Conservation (phyloP, 30 jellyfish, hydroid and myxozoan genomes). For the Aurelia coerulea region DNA sequence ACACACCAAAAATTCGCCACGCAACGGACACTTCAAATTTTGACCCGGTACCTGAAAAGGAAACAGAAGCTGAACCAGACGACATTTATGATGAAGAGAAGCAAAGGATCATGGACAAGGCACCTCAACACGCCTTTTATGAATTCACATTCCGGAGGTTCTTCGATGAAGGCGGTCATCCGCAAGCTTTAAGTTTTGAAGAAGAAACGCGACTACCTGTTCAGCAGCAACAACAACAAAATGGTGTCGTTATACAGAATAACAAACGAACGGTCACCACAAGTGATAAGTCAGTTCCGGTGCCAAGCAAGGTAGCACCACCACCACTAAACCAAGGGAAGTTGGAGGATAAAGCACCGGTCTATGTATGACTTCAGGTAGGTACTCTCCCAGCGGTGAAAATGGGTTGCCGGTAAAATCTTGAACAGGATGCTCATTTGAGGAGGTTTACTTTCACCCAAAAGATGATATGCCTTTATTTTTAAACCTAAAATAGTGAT, state of each 20-base stretch:
- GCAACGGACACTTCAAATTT: constrained; percentile 98
- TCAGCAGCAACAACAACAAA: constrained; percentile 31
- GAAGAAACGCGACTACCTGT: constrained; percentile 8
- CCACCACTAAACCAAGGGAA: constrained; percentile 72
- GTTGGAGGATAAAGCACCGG: constrained; percentile 94
- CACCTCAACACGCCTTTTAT: constrained; percentile 94
- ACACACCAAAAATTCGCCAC: constrained; percentile 81
- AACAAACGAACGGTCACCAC: constrained; percentile 88
- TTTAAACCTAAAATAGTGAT: no score
- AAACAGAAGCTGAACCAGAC: constrained; percentile 48
- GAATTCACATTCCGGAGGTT: constrained; percentile 98
- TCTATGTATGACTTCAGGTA: constrained; percentile 70
- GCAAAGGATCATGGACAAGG: constrained; percentile 63
- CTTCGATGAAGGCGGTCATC: constrained; percentile 99
- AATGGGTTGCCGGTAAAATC: no score
- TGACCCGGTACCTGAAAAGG: constrained; percentile 98
- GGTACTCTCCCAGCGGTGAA: no score
- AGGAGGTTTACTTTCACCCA: no score
- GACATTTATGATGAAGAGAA: constrained; percentile 72
- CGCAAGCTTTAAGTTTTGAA: constrained; percentile 58
- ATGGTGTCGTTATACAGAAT: constrained; percentile 4
- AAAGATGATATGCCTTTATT: no score
- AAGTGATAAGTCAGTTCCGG: constrained; percentile 84
- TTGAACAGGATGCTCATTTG: no score
- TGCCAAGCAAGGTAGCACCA: constrained; percentile 95